Evolutionary conservation across 2,113 vertebrate genomes (phyloP), one percentile per base, ranked within the genome.

Genomic region (Cynocephalus volans): DNA sequence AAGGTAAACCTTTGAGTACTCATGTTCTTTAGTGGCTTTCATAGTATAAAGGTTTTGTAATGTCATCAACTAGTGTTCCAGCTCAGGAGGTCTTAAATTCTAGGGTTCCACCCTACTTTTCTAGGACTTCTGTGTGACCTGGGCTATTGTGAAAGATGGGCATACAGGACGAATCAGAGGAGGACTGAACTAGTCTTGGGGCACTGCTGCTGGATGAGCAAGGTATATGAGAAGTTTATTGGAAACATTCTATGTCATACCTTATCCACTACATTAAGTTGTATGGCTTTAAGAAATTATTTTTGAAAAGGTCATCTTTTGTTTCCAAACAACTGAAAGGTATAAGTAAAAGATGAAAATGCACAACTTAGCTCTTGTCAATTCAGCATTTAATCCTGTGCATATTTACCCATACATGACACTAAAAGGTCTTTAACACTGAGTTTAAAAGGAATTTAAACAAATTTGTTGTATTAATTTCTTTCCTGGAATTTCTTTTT

Each of bases 221-320:
- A 4, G 0, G 13, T 62, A 2, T 8, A 33, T 21, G 70, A 69
- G 58, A 79, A 81, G 33, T 81, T 84, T 52, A 72, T 8, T 48
- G 28, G 54, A 75, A 88, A 64, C 9, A 70, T 72, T 52, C 56
- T 64, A 3, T 67, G 23, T 69, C 62, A 10, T 64, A 13, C 54
- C 45, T 93, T 70, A 31, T 3, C 2, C 23, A 45, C 64, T 54
- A 41, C 52, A 36, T 58, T 96, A 62, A 86, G 45, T 69, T 72
- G 19, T 60, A n/a, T 64, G 56, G 4, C 73, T 87, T 89, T 48
- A 52, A 69, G 26, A 48, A 84, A 56, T 65, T 45, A 33, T 50
- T 83, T 81, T 90, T 79, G 8, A 41, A 50, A 80, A 86, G 70
- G 17, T 80, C 14, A 64, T 82, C 15, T 92, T 93, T 92, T 95